Percentiles rank a stretch among this genome's conserved stretches.
Evolutionary conservation across 64 coral and sea anemone species (phyloP).

Genomic region (Hydrozoanthus tunicans): DNA sequence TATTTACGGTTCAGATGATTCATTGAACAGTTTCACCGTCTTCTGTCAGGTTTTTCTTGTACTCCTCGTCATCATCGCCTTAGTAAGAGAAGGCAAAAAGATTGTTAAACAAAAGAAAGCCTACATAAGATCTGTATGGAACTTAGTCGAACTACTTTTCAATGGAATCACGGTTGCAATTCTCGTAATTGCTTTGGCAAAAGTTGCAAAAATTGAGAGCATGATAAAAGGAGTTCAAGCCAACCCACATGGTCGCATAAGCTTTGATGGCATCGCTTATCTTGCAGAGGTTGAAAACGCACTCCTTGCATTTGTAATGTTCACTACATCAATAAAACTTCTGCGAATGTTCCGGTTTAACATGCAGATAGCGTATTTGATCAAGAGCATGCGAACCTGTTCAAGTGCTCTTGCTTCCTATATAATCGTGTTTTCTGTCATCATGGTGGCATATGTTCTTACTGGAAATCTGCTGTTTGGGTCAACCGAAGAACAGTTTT

Average conservation of each 20-base stretch:
- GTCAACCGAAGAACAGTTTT: not conserved
- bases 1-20: not conserved
- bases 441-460: not conserved
- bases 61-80: not conserved
- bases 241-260: constrained; percentile 16
- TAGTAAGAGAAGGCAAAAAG: constrained; percentile 7
- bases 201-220: not conserved
- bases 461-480: constrained; percentile 5
- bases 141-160: not conserved
- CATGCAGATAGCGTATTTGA: constrained; percentile 14
- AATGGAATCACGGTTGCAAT: not conserved
- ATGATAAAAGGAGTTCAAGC: constrained; percentile 28
- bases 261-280: constrained; percentile 17
- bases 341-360: constrained; percentile 26
- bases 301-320: constrained; percentile 10
- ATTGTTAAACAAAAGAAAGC: not conserved
- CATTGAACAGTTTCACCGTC: not conserved
- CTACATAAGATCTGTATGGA: constrained; percentile 13
- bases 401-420: not conserved
- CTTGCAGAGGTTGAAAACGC: constrained; percentile 2
- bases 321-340: not conserved
- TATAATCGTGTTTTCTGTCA: not conserved
- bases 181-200: not conserved
- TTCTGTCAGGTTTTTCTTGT: not conserved
- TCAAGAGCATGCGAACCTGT: not conserved